A percentile compares a stretch with the other conserved stretches of the same genome.
phyloP scores from a whole-genome alignment of 2,113 vertebrate genomes.

The Mus spicilegus region DNA sequence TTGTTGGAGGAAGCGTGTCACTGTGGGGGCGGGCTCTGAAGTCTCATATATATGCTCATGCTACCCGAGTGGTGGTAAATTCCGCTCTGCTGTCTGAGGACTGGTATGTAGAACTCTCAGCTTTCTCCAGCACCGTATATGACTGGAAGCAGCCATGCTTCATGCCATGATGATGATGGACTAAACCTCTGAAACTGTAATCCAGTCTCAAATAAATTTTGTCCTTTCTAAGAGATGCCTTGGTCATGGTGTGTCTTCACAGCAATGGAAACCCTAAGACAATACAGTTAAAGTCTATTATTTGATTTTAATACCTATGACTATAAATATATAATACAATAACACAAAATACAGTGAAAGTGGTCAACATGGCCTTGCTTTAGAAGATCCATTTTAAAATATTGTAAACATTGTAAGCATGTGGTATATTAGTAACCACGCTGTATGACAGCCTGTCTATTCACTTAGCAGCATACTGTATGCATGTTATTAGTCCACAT shows the following conservation, averaged over 20 bases:
- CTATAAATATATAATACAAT: not conserved
- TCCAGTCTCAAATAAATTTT: too few species aligned
- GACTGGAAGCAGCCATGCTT: not conserved
- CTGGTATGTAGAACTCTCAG: too few species aligned
- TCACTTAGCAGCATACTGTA: not conserved
- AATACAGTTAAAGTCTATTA: not conserved
- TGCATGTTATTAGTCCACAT: not conserved
- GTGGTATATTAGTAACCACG: not conserved
- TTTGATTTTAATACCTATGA: not conserved
- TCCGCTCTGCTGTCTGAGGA: not conserved
- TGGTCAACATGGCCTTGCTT: not conserved
- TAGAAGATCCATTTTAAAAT: not conserved
- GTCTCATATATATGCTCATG: not conserved
- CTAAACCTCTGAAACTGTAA: not conserved
- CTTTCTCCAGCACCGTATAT: not conserved
- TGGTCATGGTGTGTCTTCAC: too few species aligned
- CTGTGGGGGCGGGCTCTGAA: too few species aligned
- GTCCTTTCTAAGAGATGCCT: too few species aligned
- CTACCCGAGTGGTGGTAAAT: not conserved
- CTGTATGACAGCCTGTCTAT: not conserved
- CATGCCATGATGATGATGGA: not conserved
- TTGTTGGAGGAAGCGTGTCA: too few species aligned
- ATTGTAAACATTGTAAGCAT: constrained; percentile 4
- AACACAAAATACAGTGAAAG: not conserved
- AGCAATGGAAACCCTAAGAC: too few species aligned